A percentile compares a stretch with the other conserved stretches of the same genome.
phyloP scores from a whole-genome alignment of 1,140 invertebrate genomes.

The Apis cerana region DNA sequence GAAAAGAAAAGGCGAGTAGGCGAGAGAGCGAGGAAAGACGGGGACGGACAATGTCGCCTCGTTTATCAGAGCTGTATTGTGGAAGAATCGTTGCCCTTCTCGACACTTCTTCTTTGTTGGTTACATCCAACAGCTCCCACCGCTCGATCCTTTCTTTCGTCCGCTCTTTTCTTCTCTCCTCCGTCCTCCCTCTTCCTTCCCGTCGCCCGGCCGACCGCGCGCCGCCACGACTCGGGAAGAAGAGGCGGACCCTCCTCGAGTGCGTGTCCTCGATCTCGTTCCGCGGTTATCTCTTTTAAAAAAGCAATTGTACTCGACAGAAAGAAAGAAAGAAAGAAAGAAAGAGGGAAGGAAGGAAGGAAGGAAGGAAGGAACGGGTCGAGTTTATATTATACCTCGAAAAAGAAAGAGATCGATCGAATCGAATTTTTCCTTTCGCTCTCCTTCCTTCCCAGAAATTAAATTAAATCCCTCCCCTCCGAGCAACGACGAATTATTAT shows the following conservation, averaged over 20 bases:
- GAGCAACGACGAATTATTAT: too few species aligned
- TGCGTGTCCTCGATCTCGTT: slow-evolving; percentile 54
- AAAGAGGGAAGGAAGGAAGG: too few species aligned
- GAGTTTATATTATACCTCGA: slow-evolving; percentile 41
- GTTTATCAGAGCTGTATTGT: slow-evolving; percentile 74
- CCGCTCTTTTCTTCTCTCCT: slow-evolving; percentile 68
- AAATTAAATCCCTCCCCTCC: too few species aligned
- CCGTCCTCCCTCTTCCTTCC: slow-evolving; percentile 72
- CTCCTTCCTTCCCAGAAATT: too few species aligned
- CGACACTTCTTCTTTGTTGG: slow-evolving; percentile 78
- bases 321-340: slow-evolving; percentile 20
- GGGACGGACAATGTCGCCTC: slow-evolving; percentile 69
- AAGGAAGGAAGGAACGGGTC: slow-evolving; percentile 55
- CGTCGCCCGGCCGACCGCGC: slow-evolving; percentile 51
- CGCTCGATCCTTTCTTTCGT: slow-evolving; percentile 80
- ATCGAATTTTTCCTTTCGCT: too few species aligned
- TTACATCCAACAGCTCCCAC: slow-evolving; percentile 75
- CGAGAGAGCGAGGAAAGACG: slow-evolving; percentile 37
- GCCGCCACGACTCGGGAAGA: slow-evolving; percentile 8
- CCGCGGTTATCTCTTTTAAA: slow-evolving; percentile 67
- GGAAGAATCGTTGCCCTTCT: slow-evolving; percentile 72
- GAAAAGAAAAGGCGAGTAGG: slow-evolving; percentile 40
- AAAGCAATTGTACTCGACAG: slow-evolving; percentile 71
- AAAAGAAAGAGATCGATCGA: slow-evolving; percentile 54
- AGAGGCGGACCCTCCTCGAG: background rate